Conservation (phyloP, 2,113 vertebrate genomes). For the Vidua macroura region DNA sequence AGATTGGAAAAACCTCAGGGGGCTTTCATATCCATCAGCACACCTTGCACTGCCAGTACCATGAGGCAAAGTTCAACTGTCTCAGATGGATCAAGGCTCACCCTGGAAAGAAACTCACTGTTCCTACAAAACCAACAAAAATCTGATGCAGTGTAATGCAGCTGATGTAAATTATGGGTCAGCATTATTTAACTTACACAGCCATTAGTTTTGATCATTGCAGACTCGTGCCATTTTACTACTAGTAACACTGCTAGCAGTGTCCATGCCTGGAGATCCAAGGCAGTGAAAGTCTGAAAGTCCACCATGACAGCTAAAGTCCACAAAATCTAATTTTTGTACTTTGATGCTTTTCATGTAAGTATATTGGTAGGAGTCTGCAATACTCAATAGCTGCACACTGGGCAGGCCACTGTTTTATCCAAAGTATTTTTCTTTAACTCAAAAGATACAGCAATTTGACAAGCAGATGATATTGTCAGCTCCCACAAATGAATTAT, state of each 20-base stretch:
- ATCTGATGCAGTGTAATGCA: neutral
- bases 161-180: neutral
- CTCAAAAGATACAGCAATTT: neutral
- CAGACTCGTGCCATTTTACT: neutral
- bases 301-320: neutral
- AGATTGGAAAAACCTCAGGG: neutral
- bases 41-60: neutral
- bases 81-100: neutral
- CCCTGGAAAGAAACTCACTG: neutral
- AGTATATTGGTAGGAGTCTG: neutral
- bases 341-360: neutral
- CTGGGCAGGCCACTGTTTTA: neutral
- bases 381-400: neutral
- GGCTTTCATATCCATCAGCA: neutral
- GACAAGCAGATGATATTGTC: neutral
- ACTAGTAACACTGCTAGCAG: neutral
- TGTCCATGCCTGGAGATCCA: neutral
- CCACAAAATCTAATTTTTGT: neutral
- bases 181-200: neutral
- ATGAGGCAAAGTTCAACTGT: neutral
- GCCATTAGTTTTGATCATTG: neutral
- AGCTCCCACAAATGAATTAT: constrained; percentile 20
- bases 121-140: neutral
- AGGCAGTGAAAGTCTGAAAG: neutral
- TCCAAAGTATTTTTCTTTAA: neutral